Evolutionary conservation across 1,140 invertebrate species (phyloP).

Genomic region (Charaxes varanes): DNA sequence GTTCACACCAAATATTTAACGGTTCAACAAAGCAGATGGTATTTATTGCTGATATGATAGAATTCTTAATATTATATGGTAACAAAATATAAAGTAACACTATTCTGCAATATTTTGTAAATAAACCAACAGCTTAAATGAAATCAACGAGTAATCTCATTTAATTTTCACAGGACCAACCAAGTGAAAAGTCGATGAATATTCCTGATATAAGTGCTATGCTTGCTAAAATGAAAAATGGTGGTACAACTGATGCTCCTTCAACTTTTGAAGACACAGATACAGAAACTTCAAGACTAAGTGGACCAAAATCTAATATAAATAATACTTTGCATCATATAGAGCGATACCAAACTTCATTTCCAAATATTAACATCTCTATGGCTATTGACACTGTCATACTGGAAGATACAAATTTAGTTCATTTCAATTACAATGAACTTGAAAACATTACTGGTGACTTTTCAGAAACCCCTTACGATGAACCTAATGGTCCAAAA

Average conservation of each 20-base stretch:
- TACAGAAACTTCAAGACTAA: background rate
- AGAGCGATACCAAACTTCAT: conserved; percentile 29
- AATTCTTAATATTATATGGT: conserved; percentile 14
- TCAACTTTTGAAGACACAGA: background rate
- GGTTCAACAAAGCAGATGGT: conserved; percentile 34
- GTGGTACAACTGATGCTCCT: conserved; percentile 1
- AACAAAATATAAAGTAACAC: conserved; percentile 4
- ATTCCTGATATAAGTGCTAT: conserved; percentile 31
- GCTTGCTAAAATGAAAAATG: conserved; percentile 15
- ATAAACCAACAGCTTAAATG: conserved; percentile 18
- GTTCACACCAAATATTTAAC: conserved; percentile 32
- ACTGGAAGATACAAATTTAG: conserved; percentile 43
- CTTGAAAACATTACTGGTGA: conserved; percentile 47
- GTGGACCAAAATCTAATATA: background rate
- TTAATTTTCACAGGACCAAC: conserved; percentile 22
- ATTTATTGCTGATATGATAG: conserved; percentile 25
- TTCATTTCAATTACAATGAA: conserved; percentile 46
- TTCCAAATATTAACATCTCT: conserved; percentile 33
- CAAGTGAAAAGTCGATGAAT: conserved; percentile 20
- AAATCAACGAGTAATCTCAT: conserved; percentile 25
- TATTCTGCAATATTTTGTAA: conserved; percentile 13
- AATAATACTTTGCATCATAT: conserved; percentile 8
- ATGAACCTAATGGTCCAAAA: conserved; percentile 32
- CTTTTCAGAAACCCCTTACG: conserved; percentile 38
- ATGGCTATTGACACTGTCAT: conserved; percentile 44